Evolutionary conservation across 2,797 vertebrate genomes (phyloP).

Genomic region (Iguana delicatissima): DNA sequence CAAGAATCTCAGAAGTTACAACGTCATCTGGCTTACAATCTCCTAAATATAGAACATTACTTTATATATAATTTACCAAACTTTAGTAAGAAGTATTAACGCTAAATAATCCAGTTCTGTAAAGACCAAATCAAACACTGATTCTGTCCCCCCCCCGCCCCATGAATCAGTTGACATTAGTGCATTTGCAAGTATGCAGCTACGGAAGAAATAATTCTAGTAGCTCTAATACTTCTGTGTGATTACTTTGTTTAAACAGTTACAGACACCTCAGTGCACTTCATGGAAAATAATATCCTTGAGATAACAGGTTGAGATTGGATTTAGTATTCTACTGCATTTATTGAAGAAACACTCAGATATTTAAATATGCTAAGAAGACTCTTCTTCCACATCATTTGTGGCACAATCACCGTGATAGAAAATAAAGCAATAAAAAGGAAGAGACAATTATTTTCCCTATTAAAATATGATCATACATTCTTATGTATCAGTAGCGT

Average conservation of each 20-base stretch:
- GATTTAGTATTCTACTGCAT: constrained; percentile 37
- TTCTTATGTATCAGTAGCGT: constrained; percentile 53
- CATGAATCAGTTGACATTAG: constrained; percentile 34
- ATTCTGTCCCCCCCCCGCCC: too few relatives aligned
- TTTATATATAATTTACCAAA: constrained; percentile 34
- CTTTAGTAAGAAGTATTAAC: constrained; percentile 32
- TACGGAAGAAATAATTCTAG: constrained; percentile 35
- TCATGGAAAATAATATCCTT: neutral
- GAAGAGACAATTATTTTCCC: constrained; percentile 25
- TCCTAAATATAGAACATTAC: neutral
- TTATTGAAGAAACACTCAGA: constrained; percentile 55
- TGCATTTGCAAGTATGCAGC: constrained; percentile 55
- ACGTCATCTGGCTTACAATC: too few relatives aligned
- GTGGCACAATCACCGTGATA: constrained; percentile 64
- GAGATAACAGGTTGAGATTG: neutral
- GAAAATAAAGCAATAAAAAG: constrained; percentile 52
- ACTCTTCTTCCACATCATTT: constrained; percentile 58
- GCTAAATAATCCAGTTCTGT: neutral
- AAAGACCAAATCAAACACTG: constrained; percentile 38
- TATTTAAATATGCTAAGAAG: constrained; percentile 56
- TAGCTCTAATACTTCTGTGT: constrained; percentile 41
- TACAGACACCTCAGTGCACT: neutral
- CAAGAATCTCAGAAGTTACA: too few relatives aligned
- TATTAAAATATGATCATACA: constrained; percentile 28
- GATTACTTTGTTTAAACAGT: constrained; percentile 40